A percentile compares a stretch with the other conserved stretches of the same genome.
These are phyloP conservation scores for Ciconia stormi DNA, from an alignment of 2,113 vertebrate genomes.

Conservation along the genomic window DNA sequence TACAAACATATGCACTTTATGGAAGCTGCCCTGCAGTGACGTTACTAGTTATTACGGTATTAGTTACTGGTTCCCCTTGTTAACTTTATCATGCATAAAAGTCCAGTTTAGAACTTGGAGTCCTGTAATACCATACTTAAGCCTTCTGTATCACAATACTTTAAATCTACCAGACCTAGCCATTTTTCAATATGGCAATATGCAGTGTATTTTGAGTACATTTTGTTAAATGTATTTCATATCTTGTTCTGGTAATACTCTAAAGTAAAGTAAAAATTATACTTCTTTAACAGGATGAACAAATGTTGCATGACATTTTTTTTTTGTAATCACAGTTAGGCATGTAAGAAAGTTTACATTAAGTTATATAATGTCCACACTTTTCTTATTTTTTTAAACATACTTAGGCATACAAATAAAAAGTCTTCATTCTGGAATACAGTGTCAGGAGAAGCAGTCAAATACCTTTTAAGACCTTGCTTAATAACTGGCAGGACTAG, in stretches of 20 bases:
- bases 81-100: slow-evolving; percentile 15
- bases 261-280: neutral
- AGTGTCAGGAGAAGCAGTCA: fast-evolving
- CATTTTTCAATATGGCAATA: neutral
- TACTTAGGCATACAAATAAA: neutral
- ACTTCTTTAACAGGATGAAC: neutral
- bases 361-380: neutral
- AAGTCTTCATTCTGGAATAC: neutral
- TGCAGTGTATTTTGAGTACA: neutral
- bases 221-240: neutral
- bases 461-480: neutral
- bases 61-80: neutral
- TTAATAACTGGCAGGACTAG: neutral
- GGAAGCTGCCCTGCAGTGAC: neutral
- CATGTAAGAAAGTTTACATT: neutral
- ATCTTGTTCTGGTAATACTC: neutral
- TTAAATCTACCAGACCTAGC: neutral
- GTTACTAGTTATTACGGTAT: neutral
- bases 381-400: neutral
- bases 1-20: slow-evolving; percentile 30
- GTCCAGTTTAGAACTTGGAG: neutral
- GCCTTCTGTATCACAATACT: neutral
- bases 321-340: neutral
- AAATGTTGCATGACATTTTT: neutral
- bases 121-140: neutral